Evolutionary conservation across 2,797 vertebrate species (phyloP), one percentile per base, ranked within the genome.

Genomic region (Delichon dasypus): DNA sequence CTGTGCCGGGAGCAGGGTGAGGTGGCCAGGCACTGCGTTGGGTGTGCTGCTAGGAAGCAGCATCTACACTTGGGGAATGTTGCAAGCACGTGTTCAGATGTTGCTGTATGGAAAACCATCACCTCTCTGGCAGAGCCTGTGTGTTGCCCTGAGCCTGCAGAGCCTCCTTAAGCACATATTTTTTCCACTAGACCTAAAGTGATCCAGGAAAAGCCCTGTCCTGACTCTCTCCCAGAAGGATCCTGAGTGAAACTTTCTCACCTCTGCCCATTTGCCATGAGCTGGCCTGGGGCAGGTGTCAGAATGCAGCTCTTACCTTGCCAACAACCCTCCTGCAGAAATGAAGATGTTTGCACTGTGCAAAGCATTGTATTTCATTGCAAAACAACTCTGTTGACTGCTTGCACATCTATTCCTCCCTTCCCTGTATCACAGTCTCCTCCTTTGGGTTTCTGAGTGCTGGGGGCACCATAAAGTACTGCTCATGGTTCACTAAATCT

Each of bases 181-280:
- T 73, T 34, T 42, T 47, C 47, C 14, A 25, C 20, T 30, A 57
- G 51, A 72, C 23, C 29, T 65, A 7, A 75, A 61, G 20, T 17
- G 50, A 65, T 50, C 6, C 14, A n/a, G 72, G 51, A 27, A 73
- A 77, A 74, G 45, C 45, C 57, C 48, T 4, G 3, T 22, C 40
- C 42, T 70, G 62, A 30, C 18, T 48, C 22, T 47, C 13, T 84
- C 26, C 26, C 42, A 71, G 65, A 93, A 80, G 11, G 61, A 64
- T 67, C 18, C 16, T 12, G 18, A 32, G 13, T 8, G 44, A 79
- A 76, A 21, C 3, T 3, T 79, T 73, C 55, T 73, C 60, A 16
- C 5, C 11, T 20, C 44, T 68, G 29, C 25, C 34, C 0, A 0
- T 70, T 73, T 0, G 0, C 18, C 6, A 2, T 0, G 1, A 75